Evolutionary conservation across 2,113 vertebrate genomes (phyloP).

Genomic region (Chaetodon trifascialis): DNA sequence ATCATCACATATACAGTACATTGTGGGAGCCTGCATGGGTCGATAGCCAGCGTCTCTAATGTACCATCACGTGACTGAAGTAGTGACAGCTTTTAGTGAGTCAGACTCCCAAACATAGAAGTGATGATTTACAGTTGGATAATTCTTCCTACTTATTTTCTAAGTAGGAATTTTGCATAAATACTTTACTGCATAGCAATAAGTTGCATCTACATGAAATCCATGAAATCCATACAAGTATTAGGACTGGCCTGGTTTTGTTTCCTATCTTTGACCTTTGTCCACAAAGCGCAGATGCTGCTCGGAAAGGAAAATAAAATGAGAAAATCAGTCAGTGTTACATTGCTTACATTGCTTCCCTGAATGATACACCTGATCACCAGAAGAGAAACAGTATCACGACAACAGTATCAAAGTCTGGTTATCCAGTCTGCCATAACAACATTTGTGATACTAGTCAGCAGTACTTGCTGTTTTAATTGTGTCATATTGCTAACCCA

Average conservation of each 20-base stretch:
- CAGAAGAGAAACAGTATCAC: neutral
- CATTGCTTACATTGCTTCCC: too few species aligned
- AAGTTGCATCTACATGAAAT: neutral
- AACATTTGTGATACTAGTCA: neutral
- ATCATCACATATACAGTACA: slow-evolving; percentile 27
- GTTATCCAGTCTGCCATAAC: neutral
- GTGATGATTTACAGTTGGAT: slow-evolving; percentile 21
- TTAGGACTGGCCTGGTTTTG: too few species aligned
- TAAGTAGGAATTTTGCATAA: neutral
- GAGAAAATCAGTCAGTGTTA: too few species aligned
- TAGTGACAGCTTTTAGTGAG: slow-evolving; percentile 19
- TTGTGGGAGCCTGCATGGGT: slow-evolving; percentile 9
- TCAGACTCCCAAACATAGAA: neutral
- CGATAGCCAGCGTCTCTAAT: slow-evolving; percentile 24
- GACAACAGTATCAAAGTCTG: neutral
- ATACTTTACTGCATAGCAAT: neutral
- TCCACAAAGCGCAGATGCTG: too few species aligned
- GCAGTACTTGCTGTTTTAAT: neutral
- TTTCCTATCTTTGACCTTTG: too few species aligned
- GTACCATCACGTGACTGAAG: neutral
- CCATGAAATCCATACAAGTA: too few species aligned
- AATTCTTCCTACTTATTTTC: neutral
- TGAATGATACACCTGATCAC: neutral
- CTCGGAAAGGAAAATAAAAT: too few species aligned
- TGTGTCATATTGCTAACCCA: neutral